Evolutionary conservation across 2,113 vertebrate species (phyloP), one percentile per base, ranked within the genome.

Genomic region (Phyllostomus hastatus): DNA sequence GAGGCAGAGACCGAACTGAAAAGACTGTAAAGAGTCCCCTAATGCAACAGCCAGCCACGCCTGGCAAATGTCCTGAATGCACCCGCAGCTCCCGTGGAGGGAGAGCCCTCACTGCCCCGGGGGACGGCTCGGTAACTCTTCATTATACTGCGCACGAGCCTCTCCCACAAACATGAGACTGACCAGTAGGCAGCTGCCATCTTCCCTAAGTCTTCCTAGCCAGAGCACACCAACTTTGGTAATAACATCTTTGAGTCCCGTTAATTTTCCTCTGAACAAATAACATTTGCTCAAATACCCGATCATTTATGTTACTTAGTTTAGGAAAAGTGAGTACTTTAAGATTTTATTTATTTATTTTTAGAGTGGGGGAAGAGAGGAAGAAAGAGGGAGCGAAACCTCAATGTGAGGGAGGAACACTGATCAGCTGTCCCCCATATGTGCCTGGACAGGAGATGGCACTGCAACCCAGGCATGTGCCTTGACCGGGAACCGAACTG

Each of bases 231-330:
- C 33, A 17, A 11, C 66, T 33, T 11, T 73, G 43, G 5, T 35
- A 43, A 79, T 2, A 78, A 90, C 75, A 38, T 43, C 64, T 83
- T 48, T 91, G 22, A 91, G 38, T 64, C 6, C 66, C 93, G 20
- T 50, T 96, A 57, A 79, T 31, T 66, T 92, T 73, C 43, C 22
- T 50, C 48, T 80, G 17, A 75, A 76, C 35, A 87, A 92, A 57
- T 26, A 89, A 12, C 43, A 85, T 80, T 46, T 88, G 15, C 6
- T 95, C 48, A 95, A 67, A 46, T 61, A 86, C 38, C 61, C 16
- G 0, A 72, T 80, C 9, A 46, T 52, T 91, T 72, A 7, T 80
- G 19, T 82, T 61, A 59, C 22, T 94, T 69, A 80, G n/a, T 81
- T 35, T 46, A 24, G 90, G 7, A 73, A 69, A 97, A 82, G 31